Base-by-base conservation (phyloP, 2,113 vertebrate genomes). In the Petroica traversi region DNA sequence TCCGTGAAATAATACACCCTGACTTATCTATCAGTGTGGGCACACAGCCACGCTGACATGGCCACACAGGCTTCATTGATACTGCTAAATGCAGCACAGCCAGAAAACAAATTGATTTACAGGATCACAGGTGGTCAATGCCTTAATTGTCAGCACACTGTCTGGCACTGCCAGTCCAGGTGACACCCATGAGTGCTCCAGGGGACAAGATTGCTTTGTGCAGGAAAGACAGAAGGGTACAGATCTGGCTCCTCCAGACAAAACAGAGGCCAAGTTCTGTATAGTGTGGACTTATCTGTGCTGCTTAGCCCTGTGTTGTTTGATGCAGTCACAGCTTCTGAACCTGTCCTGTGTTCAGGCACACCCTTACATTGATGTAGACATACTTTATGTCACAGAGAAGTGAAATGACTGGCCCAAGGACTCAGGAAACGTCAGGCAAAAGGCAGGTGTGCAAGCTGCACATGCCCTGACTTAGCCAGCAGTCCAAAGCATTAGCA, bases 21-120 rank as follows among this genome's bases (percentile, higher is more conserved):
- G 94, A 88, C 23, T 93, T 76, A 31, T 4, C 49, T 61, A 36
- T 14, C 72, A 64, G 5, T 17, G 59, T 41, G 75, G 89, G 86
- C 86, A 92, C 2, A 48, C 72, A 91, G 83, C 41, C 79, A 9
- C 19, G 83, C 85, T 90, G 93, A 92, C 63, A 90, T 0, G 2
- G 93, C 85, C 85, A 90, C 88, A 88, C 58, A 52, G 71, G n/a
- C 73, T 95, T 73, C 79, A 77, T 58, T 83, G 91, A 57, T 33
- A 64, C 51, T 54, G 79, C 71, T 91, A 69, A 83, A 83, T 38
- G 62, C 51, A 93, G 91, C 91, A 43, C 40, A 72, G 72, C 45
- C 89, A 91, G 86, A 86, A 92, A 91, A 88, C 91, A 84, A 90
- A 86, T 36, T 64, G 72, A 92, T 91, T 86, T 88, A 80, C 71